Percentiles rank a stretch among this genome's conserved stretches.
phyloP scores from a whole-genome alignment of 2,797 vertebrate genomes.

The Hipposideros larvatus region DNA sequence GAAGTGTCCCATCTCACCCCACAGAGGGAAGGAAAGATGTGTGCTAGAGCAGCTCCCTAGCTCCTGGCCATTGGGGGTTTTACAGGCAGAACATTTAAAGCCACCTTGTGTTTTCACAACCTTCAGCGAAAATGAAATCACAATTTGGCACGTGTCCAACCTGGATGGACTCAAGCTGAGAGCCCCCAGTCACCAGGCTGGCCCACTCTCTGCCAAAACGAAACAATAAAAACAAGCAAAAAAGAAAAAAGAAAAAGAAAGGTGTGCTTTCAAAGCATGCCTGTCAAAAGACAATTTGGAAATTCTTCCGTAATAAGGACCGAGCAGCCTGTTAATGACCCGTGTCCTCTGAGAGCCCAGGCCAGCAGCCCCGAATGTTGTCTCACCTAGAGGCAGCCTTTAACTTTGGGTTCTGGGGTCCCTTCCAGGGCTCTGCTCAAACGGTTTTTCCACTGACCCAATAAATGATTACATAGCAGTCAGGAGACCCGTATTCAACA shows the following conservation, averaged over 20 bases:
- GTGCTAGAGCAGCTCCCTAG: neutral
- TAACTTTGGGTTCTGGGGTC: neutral
- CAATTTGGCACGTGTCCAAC: neutral
- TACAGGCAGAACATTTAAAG: neutral
- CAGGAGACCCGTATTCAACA: neutral
- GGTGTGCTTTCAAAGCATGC: neutral
- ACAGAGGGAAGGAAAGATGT: neutral
- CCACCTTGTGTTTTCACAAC: neutral
- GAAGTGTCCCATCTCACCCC: rapidly evolving
- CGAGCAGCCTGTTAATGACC: neutral
- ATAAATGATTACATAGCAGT: neutral
- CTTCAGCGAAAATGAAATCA: slow-evolving; percentile 7
- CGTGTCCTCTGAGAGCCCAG: neutral
- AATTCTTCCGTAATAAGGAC: neutral
- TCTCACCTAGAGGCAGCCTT: rapidly evolving
- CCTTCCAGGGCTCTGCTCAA: neutral
- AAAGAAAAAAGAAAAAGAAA: too few species aligned
- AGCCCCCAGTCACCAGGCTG: rapidly evolving
- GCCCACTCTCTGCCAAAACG: neutral
- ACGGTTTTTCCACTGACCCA: slow-evolving; percentile 15
- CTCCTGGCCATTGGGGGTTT: neutral
- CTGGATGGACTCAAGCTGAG: neutral
- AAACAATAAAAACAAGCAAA: neutral
- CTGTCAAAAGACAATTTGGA: neutral
- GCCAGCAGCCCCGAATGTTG: neutral